A percentile compares a stretch with the other conserved stretches of the same genome.
Conservation (phyloP, 1,140 invertebrate genomes). For the Aphidius ervi region DNA sequence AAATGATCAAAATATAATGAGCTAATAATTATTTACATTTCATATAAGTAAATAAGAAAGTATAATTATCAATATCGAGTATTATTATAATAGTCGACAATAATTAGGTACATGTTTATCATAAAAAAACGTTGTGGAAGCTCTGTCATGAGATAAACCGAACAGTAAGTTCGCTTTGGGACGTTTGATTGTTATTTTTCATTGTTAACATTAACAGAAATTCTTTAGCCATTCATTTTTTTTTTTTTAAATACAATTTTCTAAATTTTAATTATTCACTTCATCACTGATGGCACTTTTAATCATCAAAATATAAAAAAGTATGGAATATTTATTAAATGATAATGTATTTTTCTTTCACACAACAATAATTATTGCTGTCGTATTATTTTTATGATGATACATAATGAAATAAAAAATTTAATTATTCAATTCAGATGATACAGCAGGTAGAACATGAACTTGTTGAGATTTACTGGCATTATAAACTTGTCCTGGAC, state of each 20-base stretch:
- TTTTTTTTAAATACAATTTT: conserved; percentile 1
- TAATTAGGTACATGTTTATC: too few relatives aligned
- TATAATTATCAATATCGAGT: conserved; percentile 13
- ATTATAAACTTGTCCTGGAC: conserved; percentile 84
- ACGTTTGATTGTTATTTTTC: conserved; percentile 9
- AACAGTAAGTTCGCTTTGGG: background rate
- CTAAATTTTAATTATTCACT: background rate
- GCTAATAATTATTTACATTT: too few relatives aligned
- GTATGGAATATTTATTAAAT: background rate
- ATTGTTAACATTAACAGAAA: background rate
- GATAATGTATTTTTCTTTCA: background rate
- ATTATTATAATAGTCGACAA: conserved; percentile 1
- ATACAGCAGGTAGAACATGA: conserved; percentile 67
- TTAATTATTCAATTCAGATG: conserved; percentile 34
- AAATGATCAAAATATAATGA: too few relatives aligned
- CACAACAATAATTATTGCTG: too few relatives aligned
- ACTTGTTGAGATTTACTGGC: conserved; percentile 82
- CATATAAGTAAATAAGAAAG: too few relatives aligned
- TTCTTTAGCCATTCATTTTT: background rate
- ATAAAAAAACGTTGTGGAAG: background rate
- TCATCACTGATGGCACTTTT: conserved; percentile 14
- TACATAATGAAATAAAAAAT: background rate
- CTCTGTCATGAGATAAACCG: conserved; percentile 7
- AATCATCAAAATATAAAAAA: background rate
- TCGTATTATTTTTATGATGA: too few relatives aligned